A percentile compares a stretch with the other conserved stretches of the same genome.
Conservation (phyloP, 2,888 invertebrate species). For the Neocrepidodera transversa region DNA sequence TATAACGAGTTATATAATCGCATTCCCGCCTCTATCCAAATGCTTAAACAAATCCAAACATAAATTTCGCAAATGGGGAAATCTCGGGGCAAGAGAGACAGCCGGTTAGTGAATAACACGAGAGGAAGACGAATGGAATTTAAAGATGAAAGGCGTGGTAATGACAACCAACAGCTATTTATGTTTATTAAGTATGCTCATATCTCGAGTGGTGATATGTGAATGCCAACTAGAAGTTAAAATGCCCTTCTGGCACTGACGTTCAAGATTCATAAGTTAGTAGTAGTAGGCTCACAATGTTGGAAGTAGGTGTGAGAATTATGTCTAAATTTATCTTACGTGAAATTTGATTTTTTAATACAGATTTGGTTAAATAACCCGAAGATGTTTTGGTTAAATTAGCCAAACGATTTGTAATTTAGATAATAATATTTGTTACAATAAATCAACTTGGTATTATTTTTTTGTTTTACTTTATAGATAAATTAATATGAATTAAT, state of each 20-base stretch:
- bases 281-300: neutral
- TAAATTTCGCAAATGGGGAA: no score
- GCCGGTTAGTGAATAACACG: neutral
- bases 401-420: no score
- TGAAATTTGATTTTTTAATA: no score
- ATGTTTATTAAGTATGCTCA: conserved; percentile 42
- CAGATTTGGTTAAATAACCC: no score
- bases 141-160: conserved; percentile 41
- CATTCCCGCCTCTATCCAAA: no score
- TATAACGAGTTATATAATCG: no score
- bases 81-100: neutral
- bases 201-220: conserved; percentile 40
- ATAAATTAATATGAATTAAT: conserved; percentile 45
- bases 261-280: neutral
- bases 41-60: no score
- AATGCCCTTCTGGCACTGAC: conserved; percentile 11
- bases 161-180: conserved; percentile 51
- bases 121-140: neutral
- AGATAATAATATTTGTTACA: no score
- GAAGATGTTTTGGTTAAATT: no score
- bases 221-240: conserved; percentile 23
- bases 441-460: no score
- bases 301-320: neutral
- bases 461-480: no score
- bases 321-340: no score